These are phyloP conservation scores for Papilio polyxenes DNA, from an alignment of 1,140 invertebrate genomes.

Conservation along the genomic window DNA sequence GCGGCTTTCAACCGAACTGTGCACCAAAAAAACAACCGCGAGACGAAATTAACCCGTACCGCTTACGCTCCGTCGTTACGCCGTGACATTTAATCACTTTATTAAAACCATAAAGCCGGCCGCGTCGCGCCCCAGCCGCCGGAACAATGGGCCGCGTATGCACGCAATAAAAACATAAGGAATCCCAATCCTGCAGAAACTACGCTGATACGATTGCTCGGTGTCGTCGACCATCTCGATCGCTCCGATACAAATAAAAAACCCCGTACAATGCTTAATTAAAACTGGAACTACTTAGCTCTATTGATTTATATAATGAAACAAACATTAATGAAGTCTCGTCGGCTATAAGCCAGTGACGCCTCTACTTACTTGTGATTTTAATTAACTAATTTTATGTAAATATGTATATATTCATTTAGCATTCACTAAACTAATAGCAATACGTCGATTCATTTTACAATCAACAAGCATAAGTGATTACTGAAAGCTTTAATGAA, in stretches of 20 bases:
- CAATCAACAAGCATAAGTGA: not conserved
- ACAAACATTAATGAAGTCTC: conserved; percentile 39
- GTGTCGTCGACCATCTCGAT: conserved; percentile 41
- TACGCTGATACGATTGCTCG: conserved; percentile 50
- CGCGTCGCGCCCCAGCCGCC: conserved; percentile 46
- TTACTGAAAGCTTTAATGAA: not conserved
- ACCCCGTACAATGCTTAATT: conserved; percentile 65
- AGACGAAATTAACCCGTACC: conserved; percentile 30
- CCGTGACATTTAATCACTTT: conserved; percentile 73
- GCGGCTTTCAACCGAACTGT: conserved; percentile 15
- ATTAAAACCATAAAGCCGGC: conserved; percentile 63
- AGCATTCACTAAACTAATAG: not conserved
- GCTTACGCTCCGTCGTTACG: conserved; percentile 54
- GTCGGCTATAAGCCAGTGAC: conserved; percentile 7
- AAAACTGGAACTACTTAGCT: conserved; percentile 53
- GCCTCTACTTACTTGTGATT: not conserved
- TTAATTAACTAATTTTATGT: not conserved
- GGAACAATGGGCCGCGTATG: conserved; percentile 62
- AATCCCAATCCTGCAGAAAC: conserved; percentile 39
- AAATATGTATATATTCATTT: not conserved
- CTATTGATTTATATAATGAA: conserved; percentile 51
- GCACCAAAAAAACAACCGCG: conserved; percentile 25
- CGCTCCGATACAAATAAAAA: conserved; percentile 40
- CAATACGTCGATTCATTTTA: not conserved
- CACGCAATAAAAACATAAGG: conserved; percentile 55